Percentiles rank a stretch among this genome's conserved stretches.
These are phyloP conservation scores for Felis chaus DNA, from an alignment of 2,113 vertebrate species.

Conservation along the genomic window DNA sequence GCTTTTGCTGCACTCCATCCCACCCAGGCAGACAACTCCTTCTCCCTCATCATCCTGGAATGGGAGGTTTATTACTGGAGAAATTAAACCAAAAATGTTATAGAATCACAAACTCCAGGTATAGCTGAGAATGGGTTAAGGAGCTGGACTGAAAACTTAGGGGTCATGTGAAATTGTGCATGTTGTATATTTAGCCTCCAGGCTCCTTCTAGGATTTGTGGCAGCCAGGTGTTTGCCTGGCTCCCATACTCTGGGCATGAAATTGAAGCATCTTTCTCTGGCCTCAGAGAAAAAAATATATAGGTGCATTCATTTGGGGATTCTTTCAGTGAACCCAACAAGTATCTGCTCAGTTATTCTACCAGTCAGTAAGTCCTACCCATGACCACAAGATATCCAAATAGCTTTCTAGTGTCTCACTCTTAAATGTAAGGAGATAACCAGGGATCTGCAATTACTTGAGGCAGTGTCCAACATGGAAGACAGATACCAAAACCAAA, in stretches of 20 bases:
- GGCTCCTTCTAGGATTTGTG: background rate
- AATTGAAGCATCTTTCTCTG: background rate
- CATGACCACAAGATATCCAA: background rate
- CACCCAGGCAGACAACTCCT: background rate
- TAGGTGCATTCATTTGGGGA: background rate
- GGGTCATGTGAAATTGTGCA: background rate
- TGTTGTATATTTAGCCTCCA: accelerated
- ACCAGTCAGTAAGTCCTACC: background rate
- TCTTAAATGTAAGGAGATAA: background rate
- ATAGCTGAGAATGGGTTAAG: background rate
- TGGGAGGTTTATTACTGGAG: background rate
- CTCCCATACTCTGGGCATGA: background rate
- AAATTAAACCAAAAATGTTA: background rate
- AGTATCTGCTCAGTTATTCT: background rate
- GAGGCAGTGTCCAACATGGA: background rate
- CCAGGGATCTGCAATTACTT: background rate
- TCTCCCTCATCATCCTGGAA: background rate
- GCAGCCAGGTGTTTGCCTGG: background rate
- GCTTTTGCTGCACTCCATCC: background rate
- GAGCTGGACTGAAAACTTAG: background rate
- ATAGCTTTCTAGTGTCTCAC: background rate
- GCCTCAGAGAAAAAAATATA: background rate
- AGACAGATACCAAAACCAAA: background rate
- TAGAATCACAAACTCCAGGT: background rate
- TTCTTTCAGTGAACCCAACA: background rate